Percentiles rank a stretch among this genome's conserved stretches.
Conservation (phyloP, 2,113 vertebrate species). For the Cepphus grylle region DNA sequence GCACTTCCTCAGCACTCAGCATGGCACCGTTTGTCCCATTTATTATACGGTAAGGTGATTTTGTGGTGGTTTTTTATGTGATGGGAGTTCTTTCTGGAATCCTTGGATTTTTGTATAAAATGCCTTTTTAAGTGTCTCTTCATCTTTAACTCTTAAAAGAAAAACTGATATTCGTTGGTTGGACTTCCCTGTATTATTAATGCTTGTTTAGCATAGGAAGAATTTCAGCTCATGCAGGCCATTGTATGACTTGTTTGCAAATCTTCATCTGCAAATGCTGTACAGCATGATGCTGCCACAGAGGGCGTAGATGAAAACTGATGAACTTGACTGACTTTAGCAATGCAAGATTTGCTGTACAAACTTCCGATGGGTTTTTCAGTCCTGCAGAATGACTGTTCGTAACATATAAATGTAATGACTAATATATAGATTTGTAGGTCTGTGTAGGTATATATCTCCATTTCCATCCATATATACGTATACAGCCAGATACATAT, state of each 20-base stretch:
- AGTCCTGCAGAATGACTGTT: not conserved
- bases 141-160: not conserved
- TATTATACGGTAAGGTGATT: slow-evolving; percentile 84
- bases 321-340: not conserved
- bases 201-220: not conserved
- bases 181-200: not conserved
- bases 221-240: not conserved
- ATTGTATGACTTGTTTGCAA: not conserved
- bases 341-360: not conserved
- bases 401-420: not conserved
- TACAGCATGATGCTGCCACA: not conserved
- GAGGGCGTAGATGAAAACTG: not conserved
- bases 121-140: not conserved
- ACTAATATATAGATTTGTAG: not conserved
- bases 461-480: not conserved
- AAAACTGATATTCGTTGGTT: not conserved
- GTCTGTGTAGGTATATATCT: not conserved
- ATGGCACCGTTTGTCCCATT: slow-evolving; percentile 87
- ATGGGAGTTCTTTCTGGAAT: not conserved
- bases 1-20: slow-evolving; percentile 83
- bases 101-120: not conserved
- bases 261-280: not conserved
- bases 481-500: not conserved
- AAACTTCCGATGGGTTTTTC: not conserved
- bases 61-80: not conserved